Evolutionary conservation across 2,888 invertebrate genomes (phyloP).

Genomic region (Lepidonotus clava): DNA sequence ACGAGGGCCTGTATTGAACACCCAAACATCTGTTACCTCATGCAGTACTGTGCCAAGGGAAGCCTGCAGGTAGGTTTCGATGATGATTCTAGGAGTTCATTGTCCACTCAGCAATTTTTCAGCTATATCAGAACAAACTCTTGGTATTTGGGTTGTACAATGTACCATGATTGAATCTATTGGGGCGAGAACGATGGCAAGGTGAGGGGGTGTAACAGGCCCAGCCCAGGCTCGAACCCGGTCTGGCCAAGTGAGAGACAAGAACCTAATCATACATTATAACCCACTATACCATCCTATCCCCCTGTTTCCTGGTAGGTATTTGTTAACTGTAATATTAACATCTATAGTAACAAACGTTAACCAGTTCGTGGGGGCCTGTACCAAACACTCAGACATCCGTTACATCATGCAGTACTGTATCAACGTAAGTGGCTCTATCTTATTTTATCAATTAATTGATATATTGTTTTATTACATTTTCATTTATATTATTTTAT

Average conservation of each 20-base stretch:
- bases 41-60: conserved; percentile 71
- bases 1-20: conserved; percentile 91
- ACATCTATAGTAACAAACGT: too few species aligned
- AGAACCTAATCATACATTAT: conserved; percentile 88
- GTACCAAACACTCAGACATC: conserved; percentile 88
- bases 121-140: too few species aligned
- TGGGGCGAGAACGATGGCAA: too few species aligned
- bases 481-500: too few species aligned
- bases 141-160: too few species aligned
- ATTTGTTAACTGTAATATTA: too few species aligned
- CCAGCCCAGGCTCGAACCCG: conserved; percentile 82
- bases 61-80: conserved; percentile 15
- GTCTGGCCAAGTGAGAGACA: conserved; percentile 73
- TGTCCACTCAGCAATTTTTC: conserved; percentile 82
- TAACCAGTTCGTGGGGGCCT: conserved; percentile 91
- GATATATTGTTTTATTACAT: too few species aligned
- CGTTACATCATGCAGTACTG: conserved; percentile 85
- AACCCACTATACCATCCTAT: conserved; percentile 82
- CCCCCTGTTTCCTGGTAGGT: conserved; percentile 10
- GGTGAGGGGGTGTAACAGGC: too few species aligned
- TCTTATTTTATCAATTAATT: too few species aligned
- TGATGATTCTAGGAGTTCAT: too few species aligned
- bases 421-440: conserved; percentile 7
- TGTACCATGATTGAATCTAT: too few species aligned
- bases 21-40: conserved; percentile 88